Base-by-base conservation (phyloP, 2,888 invertebrate genomes). In the Harpagoxenus sublaevis region DNA sequence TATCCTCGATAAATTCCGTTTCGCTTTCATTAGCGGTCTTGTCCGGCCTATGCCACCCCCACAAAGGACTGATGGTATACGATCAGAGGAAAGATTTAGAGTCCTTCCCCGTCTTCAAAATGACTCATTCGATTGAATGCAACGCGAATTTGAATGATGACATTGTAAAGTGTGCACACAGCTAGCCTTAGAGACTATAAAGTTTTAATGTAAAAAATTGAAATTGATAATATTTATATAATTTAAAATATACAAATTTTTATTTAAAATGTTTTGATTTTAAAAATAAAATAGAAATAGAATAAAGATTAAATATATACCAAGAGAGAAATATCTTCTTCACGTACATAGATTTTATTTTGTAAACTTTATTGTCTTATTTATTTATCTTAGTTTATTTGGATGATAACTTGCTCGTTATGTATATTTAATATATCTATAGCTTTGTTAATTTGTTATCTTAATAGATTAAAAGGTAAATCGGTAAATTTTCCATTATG, bases 1-100 rank as follows among this genome's bases (percentile, higher is more conserved):
- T 94, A 92, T 89, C 92, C 84, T 62, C 93, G 93, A 94, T 94
- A 94, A 94, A 94, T 94, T 94, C 92, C 91, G 93, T 91, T 92
- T 92, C 92, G 92, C 92, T 94, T 94, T 94, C 94, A 94, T 94
- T 94, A 94, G 93, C 90, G 92, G 89, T 88, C 90, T 89, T 88
- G 92, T 90, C 88, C 88, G 71, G 85, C 70, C 84, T 85, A 66
- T 74, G 31, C 75, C 63, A 48, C 70, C 70, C 57, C 28, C 42
- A 6, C 55, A 51, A 60, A 68, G 55, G 12, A 63, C n/a, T 39
- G 63, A 23, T 51, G 62, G 62, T 73, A 75, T 63, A 12, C 18
- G 68, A 81, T 48, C 75, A 68, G 51, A 55, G 70, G 57, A 70
- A 83, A 89, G 92, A 92, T 92, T 92, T 92, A 92, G 84, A 87